Conservation (phyloP, 2,797 vertebrate species). For the Typhlichthys subterraneus region DNA sequence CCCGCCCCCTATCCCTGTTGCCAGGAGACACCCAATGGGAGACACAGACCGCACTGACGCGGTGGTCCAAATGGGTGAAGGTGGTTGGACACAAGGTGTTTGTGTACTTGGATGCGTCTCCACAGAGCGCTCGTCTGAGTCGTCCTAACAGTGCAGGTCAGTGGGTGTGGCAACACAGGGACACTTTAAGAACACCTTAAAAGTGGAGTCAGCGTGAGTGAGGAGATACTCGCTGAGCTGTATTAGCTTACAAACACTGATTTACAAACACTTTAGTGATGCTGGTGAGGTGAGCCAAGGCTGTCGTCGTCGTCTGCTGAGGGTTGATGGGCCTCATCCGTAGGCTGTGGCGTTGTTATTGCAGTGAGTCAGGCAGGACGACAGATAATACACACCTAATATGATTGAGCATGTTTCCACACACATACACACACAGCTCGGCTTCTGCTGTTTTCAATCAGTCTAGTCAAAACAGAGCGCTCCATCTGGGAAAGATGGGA, state of each 20-base stretch:
- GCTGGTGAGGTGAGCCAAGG: constrained; percentile 1
- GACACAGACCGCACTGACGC: too few relatives aligned
- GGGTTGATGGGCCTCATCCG: constrained; percentile 10
- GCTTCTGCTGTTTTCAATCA: constrained; percentile 63
- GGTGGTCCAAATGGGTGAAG: too few relatives aligned
- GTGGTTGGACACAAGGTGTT: too few relatives aligned
- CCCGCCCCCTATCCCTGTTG: too few relatives aligned
- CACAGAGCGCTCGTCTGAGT: background rate
- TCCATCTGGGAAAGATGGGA: constrained; percentile 58
- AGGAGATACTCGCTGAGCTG: too few relatives aligned
- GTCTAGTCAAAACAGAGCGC: constrained; percentile 62
- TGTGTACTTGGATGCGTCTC: too few relatives aligned
- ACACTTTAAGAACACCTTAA: too few relatives aligned
- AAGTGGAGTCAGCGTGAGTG: too few relatives aligned
- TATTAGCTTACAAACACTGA: too few relatives aligned
- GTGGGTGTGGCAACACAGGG: constrained; percentile 24
- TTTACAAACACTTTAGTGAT: background rate
- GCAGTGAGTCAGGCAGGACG: constrained; percentile 51
- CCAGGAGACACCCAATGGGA: too few relatives aligned
- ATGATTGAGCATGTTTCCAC: constrained; percentile 50
- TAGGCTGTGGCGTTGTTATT: constrained; percentile 39
- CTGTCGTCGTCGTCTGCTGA: constrained; percentile 2
- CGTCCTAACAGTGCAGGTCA: constrained; percentile 18
- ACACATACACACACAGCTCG: constrained; percentile 22
- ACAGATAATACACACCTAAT: constrained; percentile 37